Percentiles rank a stretch among this genome's conserved stretches.
phyloP scores from a whole-genome alignment of 37 sponge, comb jelly and placozoan genomes.

The Haliclona indistincta region DNA sequence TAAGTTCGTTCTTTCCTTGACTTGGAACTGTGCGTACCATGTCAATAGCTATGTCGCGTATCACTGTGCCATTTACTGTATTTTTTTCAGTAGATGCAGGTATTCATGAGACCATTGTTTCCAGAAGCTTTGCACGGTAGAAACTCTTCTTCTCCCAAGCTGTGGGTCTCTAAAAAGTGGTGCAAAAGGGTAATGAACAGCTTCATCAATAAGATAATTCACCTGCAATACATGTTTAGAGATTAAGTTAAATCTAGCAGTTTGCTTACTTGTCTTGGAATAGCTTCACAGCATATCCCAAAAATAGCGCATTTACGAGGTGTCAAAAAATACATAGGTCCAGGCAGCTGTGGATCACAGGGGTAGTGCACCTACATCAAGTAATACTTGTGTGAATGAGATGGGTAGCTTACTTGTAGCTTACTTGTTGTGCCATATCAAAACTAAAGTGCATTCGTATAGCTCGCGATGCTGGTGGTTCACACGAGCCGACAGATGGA shows the following conservation, averaged over 20 bases:
- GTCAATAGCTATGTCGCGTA: too few relatives aligned
- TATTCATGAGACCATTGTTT: too few relatives aligned
- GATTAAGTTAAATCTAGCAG: too few relatives aligned
- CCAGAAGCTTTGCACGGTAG: too few relatives aligned
- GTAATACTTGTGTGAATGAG: too few relatives aligned
- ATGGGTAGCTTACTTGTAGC: background rate
- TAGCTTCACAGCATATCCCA: conserved; percentile 65
- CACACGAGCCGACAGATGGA: background rate
- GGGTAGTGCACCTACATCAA: conserved; percentile 73
- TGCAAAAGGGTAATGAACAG: conserved; percentile 4
- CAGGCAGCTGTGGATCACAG: conserved; percentile 56
- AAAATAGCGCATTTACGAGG: conserved; percentile 61
- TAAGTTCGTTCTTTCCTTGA: too few relatives aligned
- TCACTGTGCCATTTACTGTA: too few relatives aligned
- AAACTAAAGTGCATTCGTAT: conserved; percentile 5
- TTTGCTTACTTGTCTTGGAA: too few relatives aligned
- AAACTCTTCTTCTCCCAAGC: background rate
- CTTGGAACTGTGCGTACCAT: too few relatives aligned
- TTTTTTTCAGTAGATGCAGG: too few relatives aligned
- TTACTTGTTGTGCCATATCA: conserved; percentile 24
- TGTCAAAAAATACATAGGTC: conserved; percentile 77
- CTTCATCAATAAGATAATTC: conserved; percentile 46
- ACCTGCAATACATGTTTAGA: too few relatives aligned
- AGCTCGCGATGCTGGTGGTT: background rate
- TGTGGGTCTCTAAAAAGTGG: conserved; percentile 2